Evolutionary conservation across 2,888 invertebrate species (phyloP), one percentile per base, ranked within the genome.

Genomic region (Plebejus anna): DNA sequence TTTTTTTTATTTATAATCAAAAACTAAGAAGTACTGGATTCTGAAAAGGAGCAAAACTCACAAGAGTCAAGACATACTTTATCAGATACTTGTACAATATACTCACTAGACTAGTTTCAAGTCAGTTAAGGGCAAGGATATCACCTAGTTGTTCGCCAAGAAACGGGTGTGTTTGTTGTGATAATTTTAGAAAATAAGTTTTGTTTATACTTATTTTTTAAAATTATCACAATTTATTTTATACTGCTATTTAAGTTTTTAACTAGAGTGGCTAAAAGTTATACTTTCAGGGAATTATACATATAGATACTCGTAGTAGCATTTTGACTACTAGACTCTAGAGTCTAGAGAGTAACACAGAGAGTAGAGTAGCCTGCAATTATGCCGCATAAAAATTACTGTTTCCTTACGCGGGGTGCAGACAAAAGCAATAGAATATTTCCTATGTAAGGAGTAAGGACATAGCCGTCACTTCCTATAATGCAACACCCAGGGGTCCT

Each of bases 401-500:
- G 42, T 42, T 9, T 42, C 38, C 7, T 7, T 7, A 6, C 2
- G 42, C 47, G 47, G 47, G 9, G 47, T 47, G 9, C 47, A 47
- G 47, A 1, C 47, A 47, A 47, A 47, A 47, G 47, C 3, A 9
- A n/a, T 22, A 7, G 7, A 59, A 22, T 59, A 55, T 7, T 22
- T 59, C 59, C 22, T 7, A 57, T 7, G 11, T 32, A 61, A 66
- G 66, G 66, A 66, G 4, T 47, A 47, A 66, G 9, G 9, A 28
- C 61, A 7, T 61, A 61, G 28, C 5, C 47, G 28, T 11, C 28
- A 73, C 32, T 73, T 73, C 51, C 73, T 73, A 32, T 55, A 55
- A 51, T 9, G 73, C 55, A 73, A 73, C 32, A 73, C 73, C 73
- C 73, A 73, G 13, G 55, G 73, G 73, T 55, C 73, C 55, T 73